A percentile compares a stretch with the other conserved stretches of the same genome.
Conservation (phyloP, 2,888 invertebrate genomes). For the Scotopteryx bipunctaria region DNA sequence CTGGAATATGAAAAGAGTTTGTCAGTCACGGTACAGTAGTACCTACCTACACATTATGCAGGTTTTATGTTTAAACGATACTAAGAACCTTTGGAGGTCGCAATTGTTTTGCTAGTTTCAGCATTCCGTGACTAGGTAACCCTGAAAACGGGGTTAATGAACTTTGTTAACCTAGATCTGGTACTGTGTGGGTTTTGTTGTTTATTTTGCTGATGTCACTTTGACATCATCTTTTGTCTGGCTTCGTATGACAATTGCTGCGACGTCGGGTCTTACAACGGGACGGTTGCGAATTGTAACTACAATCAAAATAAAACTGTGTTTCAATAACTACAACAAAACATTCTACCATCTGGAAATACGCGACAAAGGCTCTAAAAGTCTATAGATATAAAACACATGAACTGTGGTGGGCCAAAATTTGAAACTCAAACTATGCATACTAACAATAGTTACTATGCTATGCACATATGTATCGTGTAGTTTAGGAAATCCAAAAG, state of each 20-base stretch:
- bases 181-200: conserved; percentile 8
- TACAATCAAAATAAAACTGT: background rate
- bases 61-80: no score
- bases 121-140: conserved; percentile 25
- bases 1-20: no score
- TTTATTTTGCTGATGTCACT: conserved; percentile 20
- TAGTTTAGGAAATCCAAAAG: no score
- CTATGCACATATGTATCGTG: no score
- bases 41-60: no score
- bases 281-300: background rate
- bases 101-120: conserved; percentile 23
- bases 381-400: no score
- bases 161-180: conserved; percentile 32
- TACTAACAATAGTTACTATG: no score
- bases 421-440: no score
- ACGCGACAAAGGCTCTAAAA: background rate
- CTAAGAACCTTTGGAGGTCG: conserved; percentile 8
- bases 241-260: conserved; percentile 8
- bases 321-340: background rate
- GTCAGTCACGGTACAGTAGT: no score
- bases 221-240: conserved; percentile 28
- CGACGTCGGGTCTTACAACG: background rate
- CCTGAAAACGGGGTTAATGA: conserved; percentile 25
- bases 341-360: background rate
- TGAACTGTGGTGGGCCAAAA: no score